Evolutionary conservation across 1,140 invertebrate genomes (phyloP), one percentile per base, ranked within the genome.

Genomic region (Augochlora pura): DNA sequence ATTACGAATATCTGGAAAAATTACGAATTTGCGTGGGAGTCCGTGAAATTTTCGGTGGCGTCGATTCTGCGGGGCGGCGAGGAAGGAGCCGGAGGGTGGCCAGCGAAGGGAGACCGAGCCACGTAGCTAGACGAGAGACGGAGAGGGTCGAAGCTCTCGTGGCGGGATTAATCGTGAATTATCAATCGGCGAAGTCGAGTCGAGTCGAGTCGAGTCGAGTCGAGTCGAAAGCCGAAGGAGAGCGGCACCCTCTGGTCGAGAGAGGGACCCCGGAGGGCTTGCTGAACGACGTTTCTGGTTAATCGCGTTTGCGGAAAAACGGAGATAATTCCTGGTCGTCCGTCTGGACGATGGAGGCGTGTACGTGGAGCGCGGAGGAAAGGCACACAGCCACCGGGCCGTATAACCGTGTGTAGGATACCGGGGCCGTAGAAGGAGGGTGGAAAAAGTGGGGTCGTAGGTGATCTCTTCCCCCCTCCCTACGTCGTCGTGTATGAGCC

Each of bases 291-390:
- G 87, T 89, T 91, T 88, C 86, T 83, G 89, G 84, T 89, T 91
- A 91, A 91, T 92, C 90, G 87, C 87, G 88, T 92, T 91, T 91
- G 88, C 86, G 88, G 87, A 91, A 91, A 91, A 92, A 91, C 88
- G 88, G 89, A 89, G 87, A 87, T 92, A 91, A 92, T 92, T 89
- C 89, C 86, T 86, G 68, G 86, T 88, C 81, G 80, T 80, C 73
- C 87, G 87, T 88, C 88, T 89, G 87, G 87, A 86, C 86, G 84
- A 83, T 82, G 88, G 83, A 83, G 83, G 77, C 79, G 86, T 68
- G 77, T 77, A 84, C 81, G 80, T 75, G 65, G 73, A 9, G 49
- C 75, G 84, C 84, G 84, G 83, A 83, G 85, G 54, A 86, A 86
- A 85, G 84, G 62, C 81, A 85, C 69, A 75, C 81, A 74, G 60